phyloP scores from a whole-genome alignment of 2,797 vertebrate species.

The Aphelocoma californica region DNA sequence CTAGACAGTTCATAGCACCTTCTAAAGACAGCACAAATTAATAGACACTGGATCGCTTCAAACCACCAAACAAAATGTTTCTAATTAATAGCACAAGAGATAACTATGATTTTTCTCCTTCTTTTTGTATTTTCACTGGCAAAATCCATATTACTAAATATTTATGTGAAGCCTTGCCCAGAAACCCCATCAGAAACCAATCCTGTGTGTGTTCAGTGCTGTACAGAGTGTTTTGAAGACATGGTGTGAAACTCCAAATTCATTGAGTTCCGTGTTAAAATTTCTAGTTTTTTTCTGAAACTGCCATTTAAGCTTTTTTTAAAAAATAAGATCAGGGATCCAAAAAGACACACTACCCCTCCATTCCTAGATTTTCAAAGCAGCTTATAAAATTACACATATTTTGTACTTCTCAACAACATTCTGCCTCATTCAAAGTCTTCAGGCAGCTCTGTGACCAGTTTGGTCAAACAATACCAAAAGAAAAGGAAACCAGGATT shows the following conservation, averaged over 20 bases:
- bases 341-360: neutral
- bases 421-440: neutral
- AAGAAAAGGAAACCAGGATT: neutral
- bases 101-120: neutral
- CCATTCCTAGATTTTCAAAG: neutral
- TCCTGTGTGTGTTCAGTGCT: neutral
- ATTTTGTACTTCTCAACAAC: neutral
- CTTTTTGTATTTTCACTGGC: neutral
- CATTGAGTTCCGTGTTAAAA: neutral
- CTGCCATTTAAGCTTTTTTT: neutral
- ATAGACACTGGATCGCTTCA: neutral
- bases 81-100: neutral
- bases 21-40: neutral
- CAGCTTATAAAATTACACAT: neutral
- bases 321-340: neutral
- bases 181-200: neutral
- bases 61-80: neutral
- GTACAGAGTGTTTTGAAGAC: neutral
- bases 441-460: neutral
- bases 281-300: neutral
- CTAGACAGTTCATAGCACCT: neutral
- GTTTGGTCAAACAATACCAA: neutral
- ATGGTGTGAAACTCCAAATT: neutral
- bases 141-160: neutral
- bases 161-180: neutral